These are phyloP conservation scores for Aphidoletes aphidimyza DNA, from an alignment of 2,888 invertebrate genomes.

Conservation along the genomic window DNA sequence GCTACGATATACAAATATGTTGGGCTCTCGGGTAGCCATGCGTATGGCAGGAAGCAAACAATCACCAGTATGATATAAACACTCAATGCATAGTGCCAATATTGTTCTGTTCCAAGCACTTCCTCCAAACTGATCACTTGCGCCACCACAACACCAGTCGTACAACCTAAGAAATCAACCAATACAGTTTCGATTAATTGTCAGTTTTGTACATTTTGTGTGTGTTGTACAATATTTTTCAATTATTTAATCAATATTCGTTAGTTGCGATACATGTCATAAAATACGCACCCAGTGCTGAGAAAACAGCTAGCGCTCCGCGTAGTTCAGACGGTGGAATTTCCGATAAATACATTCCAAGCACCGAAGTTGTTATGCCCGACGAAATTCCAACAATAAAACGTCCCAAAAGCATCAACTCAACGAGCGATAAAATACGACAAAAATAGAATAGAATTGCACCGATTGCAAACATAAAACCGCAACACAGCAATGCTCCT, in stretches of 20 bases:
- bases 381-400: conserved; percentile 80
- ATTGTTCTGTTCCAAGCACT: conserved; percentile 70
- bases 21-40: conserved; percentile 86
- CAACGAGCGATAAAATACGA: conserved; percentile 77
- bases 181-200: no score
- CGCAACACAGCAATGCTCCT: conserved; percentile 78
- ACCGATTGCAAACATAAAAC: conserved; percentile 74
- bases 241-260: no score
- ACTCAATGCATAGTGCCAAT: conserved; percentile 83
- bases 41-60: conserved; percentile 73
- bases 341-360: conserved; percentile 93
- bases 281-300: conserved; percentile 73
- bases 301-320: conserved; percentile 87
- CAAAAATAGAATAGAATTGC: conserved; percentile 77
- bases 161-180: conserved; percentile 65
- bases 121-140: conserved; percentile 64
- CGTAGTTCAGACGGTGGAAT: conserved; percentile 80
- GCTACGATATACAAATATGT: conserved; percentile 83
- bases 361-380: conserved; percentile 84
- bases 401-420: conserved; percentile 81
- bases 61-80: conserved; percentile 77
- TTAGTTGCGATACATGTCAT: no score
- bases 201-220: no score
- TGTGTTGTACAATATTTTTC: no score
- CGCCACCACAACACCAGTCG: conserved; percentile 66